phyloP scores from a whole-genome alignment of 2,113 vertebrate genomes.

The Neomonachus schauinslandi region DNA sequence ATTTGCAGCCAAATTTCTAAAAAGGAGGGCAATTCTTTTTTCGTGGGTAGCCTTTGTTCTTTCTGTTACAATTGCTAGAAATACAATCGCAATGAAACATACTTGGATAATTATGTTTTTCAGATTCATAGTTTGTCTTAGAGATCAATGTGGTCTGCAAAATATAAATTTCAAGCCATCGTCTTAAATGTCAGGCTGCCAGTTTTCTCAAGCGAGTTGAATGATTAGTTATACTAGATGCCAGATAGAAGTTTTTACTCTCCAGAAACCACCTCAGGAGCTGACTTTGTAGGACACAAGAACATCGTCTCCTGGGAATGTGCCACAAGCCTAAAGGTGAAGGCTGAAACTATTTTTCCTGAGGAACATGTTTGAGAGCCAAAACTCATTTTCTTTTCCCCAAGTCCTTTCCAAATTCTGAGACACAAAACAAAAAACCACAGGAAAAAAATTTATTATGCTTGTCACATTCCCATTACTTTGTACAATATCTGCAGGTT shows the following conservation, averaged over 20 bases:
- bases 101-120: conserved; percentile 45
- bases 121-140: conserved; percentile 37
- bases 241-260: neutral
- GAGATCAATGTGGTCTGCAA: neutral
- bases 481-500: neutral
- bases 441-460: neutral
- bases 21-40: neutral
- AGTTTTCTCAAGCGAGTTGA: conserved; percentile 23
- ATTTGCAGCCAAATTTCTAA: neutral
- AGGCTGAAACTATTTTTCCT: neutral
- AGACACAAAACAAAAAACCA: neutral
- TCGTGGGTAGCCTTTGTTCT: neutral
- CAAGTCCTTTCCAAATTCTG: neutral
- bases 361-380: neutral
- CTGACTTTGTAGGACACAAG: neutral
- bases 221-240: neutral
- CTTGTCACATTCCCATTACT: neutral
- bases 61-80: conserved; percentile 15
- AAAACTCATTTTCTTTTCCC: neutral
- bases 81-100: conserved; percentile 17
- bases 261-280: neutral
- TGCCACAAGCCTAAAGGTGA: neutral
- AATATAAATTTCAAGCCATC: conserved; percentile 19
- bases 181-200: conserved; percentile 32
- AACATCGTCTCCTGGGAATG: neutral